These are phyloP conservation scores for Scomber scombrus DNA, from an alignment of 2,113 vertebrate species.

Conservation along the genomic window DNA sequence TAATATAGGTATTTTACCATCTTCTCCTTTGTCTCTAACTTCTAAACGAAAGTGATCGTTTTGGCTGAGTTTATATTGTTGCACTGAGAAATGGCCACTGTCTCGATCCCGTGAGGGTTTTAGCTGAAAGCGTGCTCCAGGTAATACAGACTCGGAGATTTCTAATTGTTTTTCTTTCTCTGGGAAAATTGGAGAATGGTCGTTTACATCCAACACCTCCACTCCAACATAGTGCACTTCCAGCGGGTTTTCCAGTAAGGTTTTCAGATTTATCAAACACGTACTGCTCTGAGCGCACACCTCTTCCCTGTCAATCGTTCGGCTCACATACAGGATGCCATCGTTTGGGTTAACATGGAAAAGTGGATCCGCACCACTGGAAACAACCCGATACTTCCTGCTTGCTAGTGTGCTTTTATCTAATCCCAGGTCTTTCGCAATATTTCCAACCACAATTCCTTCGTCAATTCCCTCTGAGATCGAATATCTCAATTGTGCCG, in stretches of 20 bases:
- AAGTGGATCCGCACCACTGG: slow-evolving; percentile 45
- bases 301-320: slow-evolving; percentile 78
- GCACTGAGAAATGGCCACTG: slow-evolving; percentile 63
- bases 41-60: slow-evolving; percentile 79
- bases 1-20: slow-evolving; percentile 73
- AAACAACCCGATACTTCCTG: slow-evolving; percentile 76
- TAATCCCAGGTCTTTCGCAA: slow-evolving; percentile 81
- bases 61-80: slow-evolving; percentile 73
- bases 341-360: slow-evolving; percentile 78
- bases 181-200: slow-evolving; percentile 75
- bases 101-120: slow-evolving; percentile 72
- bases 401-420: slow-evolving; percentile 60
- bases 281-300: slow-evolving; percentile 64
- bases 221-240: slow-evolving; percentile 77
- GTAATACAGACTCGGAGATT: slow-evolving; percentile 67
- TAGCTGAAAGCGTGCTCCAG: slow-evolving; percentile 69
- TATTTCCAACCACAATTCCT: slow-evolving; percentile 78
- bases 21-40: slow-evolving; percentile 53
- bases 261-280: slow-evolving; percentile 79
- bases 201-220: slow-evolving; percentile 81
- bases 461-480: slow-evolving; percentile 74
- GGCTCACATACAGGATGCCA: slow-evolving; percentile 72
- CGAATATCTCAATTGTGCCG: slow-evolving; percentile 76
- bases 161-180: slow-evolving; percentile 62
- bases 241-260: slow-evolving; percentile 79